Evolutionary conservation across 2,888 invertebrate genomes (phyloP), one percentile per base, ranked within the genome.

Genomic region (Tanypteryx hageni): DNA sequence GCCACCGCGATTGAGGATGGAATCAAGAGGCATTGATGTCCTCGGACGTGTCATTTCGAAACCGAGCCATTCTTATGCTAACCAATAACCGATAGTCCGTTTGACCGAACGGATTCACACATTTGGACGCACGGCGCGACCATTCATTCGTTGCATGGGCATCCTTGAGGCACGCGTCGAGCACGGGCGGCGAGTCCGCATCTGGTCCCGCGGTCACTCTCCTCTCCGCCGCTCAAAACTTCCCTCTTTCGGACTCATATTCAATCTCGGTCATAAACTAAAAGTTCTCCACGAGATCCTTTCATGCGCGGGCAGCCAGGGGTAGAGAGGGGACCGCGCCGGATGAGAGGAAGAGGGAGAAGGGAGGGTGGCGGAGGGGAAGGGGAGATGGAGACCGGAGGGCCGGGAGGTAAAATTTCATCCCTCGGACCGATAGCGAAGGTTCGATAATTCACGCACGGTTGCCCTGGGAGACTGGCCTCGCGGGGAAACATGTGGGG

Each of bases 191-290:
- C 82, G 27, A 31, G 16, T 5, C 14, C 82, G 18, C 56, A 4
- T 14, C 18, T 13, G 27, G 83, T 83, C 56, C 16, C 18, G n/a
- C 7, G 27, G 83, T 83, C 56, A 57, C 18, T 57, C 7, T 14
- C 31, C 27, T 31, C 64, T 5, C 44, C 44, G 31, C 83, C 56
- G 56, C n/a, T 56, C 56, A 18, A 16, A 3, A 11, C 22, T 56
- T 56, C 82, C 82, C 44, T 18, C 8, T 44, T 82, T 82, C 56
- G 31, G 44, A 56, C 83, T 83, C 83, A 83, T 83, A 83, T 83
- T 83, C 83, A 83, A 83, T 83, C 83, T 83, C 18, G 83, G 83
- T 83, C 83, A 57, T 83, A 83, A 83, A 83, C 83, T 83, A 83
- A 56, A 83, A 83, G 83, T 83, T 57, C 14, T 82, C 31, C 44